These are phyloP conservation scores for Paracanthobrama guichenoti DNA, from an alignment of 2,113 vertebrate genomes.

Conservation along the genomic window DNA sequence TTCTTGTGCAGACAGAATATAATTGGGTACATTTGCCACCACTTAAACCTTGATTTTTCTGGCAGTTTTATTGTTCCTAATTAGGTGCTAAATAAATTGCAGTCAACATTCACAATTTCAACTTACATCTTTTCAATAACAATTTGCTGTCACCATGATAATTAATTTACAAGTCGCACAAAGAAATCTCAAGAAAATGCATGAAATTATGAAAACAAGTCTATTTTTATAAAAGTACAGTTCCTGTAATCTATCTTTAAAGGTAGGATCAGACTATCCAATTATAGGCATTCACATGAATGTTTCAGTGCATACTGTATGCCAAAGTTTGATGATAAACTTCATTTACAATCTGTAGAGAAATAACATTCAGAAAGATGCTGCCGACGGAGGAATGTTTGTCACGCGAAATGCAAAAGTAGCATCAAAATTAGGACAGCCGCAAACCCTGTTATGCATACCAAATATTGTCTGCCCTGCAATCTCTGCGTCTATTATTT, in stretches of 20 bases:
- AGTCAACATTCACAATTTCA: not conserved
- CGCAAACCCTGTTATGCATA: constrained; percentile 16
- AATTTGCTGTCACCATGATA: not conserved
- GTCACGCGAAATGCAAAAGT: constrained; percentile 5
- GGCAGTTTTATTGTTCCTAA: not conserved
- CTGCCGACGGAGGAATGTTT: not conserved
- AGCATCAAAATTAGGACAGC: constrained; percentile 20
- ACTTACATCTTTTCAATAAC: not conserved
- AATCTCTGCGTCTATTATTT: constrained; percentile 17
- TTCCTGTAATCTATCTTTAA: not conserved
- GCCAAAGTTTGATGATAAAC: not conserved
- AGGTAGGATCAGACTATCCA: not conserved
- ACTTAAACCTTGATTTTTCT: not conserved
- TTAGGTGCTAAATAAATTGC: not conserved
- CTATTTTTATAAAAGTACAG: not conserved
- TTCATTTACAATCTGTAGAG: not conserved
- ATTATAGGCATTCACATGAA: not conserved
- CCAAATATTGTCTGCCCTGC: constrained; percentile 16
- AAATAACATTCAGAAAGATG: not conserved
- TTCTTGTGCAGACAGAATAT: not conserved
- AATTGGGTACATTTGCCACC: not conserved
- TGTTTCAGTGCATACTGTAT: not conserved
- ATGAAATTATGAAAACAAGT: not conserved
- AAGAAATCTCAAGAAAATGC: not conserved
- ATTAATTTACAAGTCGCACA: not conserved